These are phyloP conservation scores for Phorcus lineatus DNA, from an alignment of 2,888 invertebrate genomes.

Conservation along the genomic window DNA sequence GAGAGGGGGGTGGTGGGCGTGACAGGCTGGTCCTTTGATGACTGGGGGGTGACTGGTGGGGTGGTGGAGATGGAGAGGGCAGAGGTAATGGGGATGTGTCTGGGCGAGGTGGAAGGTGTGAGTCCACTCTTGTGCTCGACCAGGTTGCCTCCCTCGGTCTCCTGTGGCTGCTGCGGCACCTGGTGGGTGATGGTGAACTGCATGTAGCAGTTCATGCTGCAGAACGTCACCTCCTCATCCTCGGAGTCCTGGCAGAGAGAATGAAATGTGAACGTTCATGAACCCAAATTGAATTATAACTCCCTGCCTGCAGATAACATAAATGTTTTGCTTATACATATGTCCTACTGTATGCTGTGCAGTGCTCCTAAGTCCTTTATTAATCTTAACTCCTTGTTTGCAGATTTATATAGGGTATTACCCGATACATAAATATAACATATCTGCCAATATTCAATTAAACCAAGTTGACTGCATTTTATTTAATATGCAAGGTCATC, in stretches of 20 bases:
- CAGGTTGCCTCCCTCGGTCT: constrained; percentile 36
- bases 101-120: constrained; percentile 30
- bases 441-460: too few relatives aligned
- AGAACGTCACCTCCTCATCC: constrained; percentile 81
- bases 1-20: constrained; percentile 43
- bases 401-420: too few relatives aligned
- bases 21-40: constrained; percentile 34
- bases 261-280: background rate
- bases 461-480: too few relatives aligned
- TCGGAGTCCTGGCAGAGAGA: constrained; percentile 60
- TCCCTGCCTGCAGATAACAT: background rate
- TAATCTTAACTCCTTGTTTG: too few relatives aligned
- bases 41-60: constrained; percentile 33
- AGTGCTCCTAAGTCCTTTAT: too few relatives aligned
- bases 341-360: too few relatives aligned
- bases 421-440: too few relatives aligned
- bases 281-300: background rate
- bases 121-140: constrained; percentile 42
- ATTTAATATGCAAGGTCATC: too few relatives aligned
- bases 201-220: constrained; percentile 91
- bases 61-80: constrained; percentile 40
- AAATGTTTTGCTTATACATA: too few relatives aligned
- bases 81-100: constrained; percentile 27
- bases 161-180: constrained; percentile 63
- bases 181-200: constrained; percentile 85